These are phyloP conservation scores for Ginglymostoma cirratum DNA, from an alignment of 2,113 vertebrate genomes.

Conservation along the genomic window DNA sequence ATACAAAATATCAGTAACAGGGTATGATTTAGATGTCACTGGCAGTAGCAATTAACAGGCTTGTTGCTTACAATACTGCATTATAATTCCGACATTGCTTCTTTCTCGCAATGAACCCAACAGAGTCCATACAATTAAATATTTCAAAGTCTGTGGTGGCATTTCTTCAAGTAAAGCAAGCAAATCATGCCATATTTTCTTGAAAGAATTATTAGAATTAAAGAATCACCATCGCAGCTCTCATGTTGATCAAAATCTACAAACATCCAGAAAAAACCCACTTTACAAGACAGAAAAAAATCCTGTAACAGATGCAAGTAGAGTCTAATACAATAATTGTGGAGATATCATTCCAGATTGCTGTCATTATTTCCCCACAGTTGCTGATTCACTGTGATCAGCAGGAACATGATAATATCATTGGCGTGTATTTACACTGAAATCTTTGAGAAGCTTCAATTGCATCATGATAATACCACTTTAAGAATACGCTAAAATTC, in stretches of 20 bases:
- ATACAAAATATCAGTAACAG: not conserved
- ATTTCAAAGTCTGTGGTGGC: not conserved
- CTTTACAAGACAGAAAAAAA: not conserved
- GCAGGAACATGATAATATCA: not conserved
- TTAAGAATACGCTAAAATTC: not conserved
- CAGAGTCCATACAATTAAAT: conserved; percentile 20
- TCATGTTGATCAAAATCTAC: not conserved
- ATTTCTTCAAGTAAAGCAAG: conserved; percentile 22
- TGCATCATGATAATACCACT: not conserved
- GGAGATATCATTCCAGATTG: not conserved
- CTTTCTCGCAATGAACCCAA: conserved; percentile 30
- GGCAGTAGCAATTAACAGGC: not conserved
- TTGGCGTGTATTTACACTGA: not conserved
- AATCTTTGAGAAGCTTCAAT: not conserved
- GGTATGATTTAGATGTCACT: conserved; percentile 21
- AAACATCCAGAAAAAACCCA: not conserved
- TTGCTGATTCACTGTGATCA: not conserved
- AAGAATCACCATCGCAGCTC: not conserved
- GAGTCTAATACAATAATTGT: no score
- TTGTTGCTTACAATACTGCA: not conserved
- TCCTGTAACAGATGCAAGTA: not conserved
- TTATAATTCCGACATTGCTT: not conserved
- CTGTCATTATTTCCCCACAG: not conserved
- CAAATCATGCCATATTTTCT: not conserved
- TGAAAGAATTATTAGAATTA: not conserved